phyloP scores from a whole-genome alignment of 2,113 vertebrate genomes.

The Hyla sarda region DNA sequence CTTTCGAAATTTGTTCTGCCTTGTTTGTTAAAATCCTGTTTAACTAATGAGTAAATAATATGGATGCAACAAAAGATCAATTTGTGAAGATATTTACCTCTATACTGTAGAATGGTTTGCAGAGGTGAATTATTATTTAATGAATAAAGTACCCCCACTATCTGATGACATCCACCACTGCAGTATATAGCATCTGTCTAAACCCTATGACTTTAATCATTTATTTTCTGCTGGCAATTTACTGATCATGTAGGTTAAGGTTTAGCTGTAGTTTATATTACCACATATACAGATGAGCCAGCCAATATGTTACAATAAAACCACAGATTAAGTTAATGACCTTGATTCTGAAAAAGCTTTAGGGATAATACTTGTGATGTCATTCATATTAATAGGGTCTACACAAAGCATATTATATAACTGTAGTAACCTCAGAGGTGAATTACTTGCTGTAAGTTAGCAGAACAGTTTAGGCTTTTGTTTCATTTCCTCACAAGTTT shows the following conservation, averaged over 20 bases:
- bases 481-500: not conserved
- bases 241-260: not conserved
- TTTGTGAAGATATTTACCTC: too few species aligned
- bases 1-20: too few species aligned
- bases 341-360: slow-evolving; percentile 54
- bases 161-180: not conserved
- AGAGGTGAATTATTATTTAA: too few species aligned
- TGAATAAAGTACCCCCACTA: not conserved
- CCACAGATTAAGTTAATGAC: slow-evolving; percentile 48
- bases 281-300: not conserved
- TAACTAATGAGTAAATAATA: too few species aligned
- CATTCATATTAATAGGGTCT: slow-evolving; percentile 50
- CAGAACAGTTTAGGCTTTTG: not conserved
- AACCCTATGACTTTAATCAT: not conserved
- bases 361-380: slow-evolving; percentile 46
- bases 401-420: slow-evolving; percentile 50
- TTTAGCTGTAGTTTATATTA: not conserved
- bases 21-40: too few species aligned
- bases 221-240: not conserved
- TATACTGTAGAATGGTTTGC: too few species aligned
- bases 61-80: too few species aligned
- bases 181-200: not conserved
- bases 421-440: slow-evolving; percentile 6
- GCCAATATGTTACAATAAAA: not conserved
- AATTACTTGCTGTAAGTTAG: not conserved